Conservation (phyloP, 2,888 invertebrate genomes). For the Drosophila anceps region DNA sequence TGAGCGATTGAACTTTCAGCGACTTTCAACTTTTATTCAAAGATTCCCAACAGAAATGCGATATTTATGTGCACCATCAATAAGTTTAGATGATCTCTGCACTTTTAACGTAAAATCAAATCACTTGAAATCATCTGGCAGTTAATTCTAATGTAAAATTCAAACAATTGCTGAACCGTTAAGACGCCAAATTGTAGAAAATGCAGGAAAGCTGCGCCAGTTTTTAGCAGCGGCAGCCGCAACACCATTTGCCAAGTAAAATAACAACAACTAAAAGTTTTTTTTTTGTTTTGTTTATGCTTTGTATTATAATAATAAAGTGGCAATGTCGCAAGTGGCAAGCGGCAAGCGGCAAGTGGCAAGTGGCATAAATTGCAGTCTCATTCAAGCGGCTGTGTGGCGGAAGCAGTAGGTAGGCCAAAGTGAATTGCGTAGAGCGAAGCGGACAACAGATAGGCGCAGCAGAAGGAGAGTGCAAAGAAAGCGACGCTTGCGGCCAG, state of each 20-base stretch:
- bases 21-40: no score
- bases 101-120: not conserved
- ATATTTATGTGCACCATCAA: no score
- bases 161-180: conserved; percentile 39
- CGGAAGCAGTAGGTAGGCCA: conserved; percentile 76
- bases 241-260: conserved; percentile 30
- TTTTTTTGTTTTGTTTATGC: conserved; percentile 32
- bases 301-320: conserved; percentile 79
- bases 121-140: not conserved
- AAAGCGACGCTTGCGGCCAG: conserved; percentile 34
- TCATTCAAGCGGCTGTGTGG: conserved; percentile 68
- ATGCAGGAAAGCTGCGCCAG: conserved; percentile 39
- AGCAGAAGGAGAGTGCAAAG: conserved; percentile 11
- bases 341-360: conserved; percentile 70
- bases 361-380: conserved; percentile 82
- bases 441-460: not conserved
- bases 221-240: conserved; percentile 22
- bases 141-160: conserved; percentile 12
- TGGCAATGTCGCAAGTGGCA: conserved; percentile 74
- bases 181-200: conserved; percentile 13
- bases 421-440: conserved; percentile 69
- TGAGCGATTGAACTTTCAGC: no score
- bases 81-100: not conserved
- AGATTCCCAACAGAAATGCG: no score
- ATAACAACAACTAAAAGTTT: conserved; percentile 35